Evolutionary conservation across 2,113 vertebrate species (phyloP).

Genomic region (Corapipo altera): DNA sequence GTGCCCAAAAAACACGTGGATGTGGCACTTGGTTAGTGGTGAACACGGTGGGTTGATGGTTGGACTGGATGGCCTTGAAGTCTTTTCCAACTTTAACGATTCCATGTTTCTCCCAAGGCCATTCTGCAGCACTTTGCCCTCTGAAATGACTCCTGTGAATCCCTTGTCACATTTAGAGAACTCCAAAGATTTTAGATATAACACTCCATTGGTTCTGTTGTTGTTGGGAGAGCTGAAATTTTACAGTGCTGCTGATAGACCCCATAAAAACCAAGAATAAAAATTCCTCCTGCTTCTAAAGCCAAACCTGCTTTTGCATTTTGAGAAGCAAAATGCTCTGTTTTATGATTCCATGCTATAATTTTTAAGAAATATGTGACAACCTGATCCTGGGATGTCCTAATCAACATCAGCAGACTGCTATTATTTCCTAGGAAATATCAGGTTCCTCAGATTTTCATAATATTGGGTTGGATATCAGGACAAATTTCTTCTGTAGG

Average conservation of each 20-base stretch:
- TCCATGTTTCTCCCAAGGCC: neutral
- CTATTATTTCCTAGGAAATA: neutral
- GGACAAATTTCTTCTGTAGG: neutral
- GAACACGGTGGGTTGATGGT: too few species aligned
- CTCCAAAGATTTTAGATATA: neutral
- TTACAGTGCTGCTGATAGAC: neutral
- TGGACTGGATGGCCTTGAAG: neutral
- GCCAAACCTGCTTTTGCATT: neutral
- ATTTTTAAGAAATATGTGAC: neutral
- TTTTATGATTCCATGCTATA: neutral
- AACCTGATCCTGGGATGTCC: neutral
- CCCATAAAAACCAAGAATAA: neutral
- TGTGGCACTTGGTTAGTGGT: neutral
- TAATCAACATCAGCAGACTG: neutral
- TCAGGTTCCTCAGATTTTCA: neutral
- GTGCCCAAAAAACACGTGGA: neutral
- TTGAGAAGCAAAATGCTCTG: neutral
- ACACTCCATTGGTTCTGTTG: neutral
- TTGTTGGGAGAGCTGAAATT: neutral
- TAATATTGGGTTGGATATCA: neutral
- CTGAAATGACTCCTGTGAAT: constrained; percentile 21
- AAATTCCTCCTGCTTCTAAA: neutral
- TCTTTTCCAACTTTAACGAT: neutral
- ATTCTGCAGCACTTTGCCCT: neutral
- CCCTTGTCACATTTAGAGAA: neutral